Base-by-base conservation (phyloP, 2,888 invertebrate genomes). In the Tortrix viridana region DNA sequence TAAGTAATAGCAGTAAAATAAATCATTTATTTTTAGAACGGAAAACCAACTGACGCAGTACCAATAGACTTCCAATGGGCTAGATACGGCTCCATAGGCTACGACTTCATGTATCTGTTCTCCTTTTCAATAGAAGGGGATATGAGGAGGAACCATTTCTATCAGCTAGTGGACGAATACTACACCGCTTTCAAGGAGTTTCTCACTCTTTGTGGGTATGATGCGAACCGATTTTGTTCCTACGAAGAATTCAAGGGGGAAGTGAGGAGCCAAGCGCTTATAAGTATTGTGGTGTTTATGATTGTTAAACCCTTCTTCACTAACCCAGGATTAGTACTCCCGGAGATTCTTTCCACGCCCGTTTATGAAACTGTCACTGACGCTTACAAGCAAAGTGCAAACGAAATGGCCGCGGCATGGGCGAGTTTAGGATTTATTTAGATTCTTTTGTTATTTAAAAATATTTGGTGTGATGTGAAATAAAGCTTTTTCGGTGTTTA, bases 41-140 rank as follows among this genome's bases (percentile, higher is more conserved):
- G 47, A 18, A 59, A 59, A 44, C 59, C 60, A 38, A 49, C 22
- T 6, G 59, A 64, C 20, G 59, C 38, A 5, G 54, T 59, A n/a
- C 64, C 64, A 22, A 49, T 59, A 37, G 64, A 64, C 44, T 64
- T 59, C 54, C 59, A 59, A n/a, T 59, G 64, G 59, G 20, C 59
- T 3, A 44, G 19, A 49, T 64, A 64, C 22, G 64, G 59, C 0
- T 59, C 64, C 1, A 59, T 59, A 47, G 64, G 53, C 1, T 54
- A 64, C 49, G 64, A 64, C 16, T 44, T 58, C n/a, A 59, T 64
- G 59, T 64, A 59, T 18, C 7, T 64, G 5, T 64, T 64, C 44
- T 6, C 41, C 5, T 18, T 38, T n/a, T 59, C 64, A 2, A 32
- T 54, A 3, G 37, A 18, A 5, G 43, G 52, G 6, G 50, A 64